Evolutionary conservation across 2,113 vertebrate species (phyloP).

Genomic region (Apeltes quadracus): DNA sequence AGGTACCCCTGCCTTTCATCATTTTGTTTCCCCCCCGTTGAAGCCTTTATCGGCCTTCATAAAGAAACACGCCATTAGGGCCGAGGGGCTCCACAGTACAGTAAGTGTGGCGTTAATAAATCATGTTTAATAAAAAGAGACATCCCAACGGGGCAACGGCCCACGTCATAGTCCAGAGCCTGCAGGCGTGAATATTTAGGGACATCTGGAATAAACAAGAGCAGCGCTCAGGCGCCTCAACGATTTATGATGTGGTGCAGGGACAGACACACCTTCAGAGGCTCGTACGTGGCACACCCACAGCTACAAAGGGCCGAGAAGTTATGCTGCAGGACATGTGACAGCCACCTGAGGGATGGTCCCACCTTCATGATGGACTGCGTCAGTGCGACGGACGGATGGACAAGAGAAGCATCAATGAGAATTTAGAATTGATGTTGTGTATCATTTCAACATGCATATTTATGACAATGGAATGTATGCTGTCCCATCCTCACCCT

Average conservation of each 20-base stretch:
- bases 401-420: background rate
- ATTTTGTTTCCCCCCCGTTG: slow-evolving; percentile 72
- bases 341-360: background rate
- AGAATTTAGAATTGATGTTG: background rate
- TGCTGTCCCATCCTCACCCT: background rate
- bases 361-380: background rate
- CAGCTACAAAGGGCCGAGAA: background rate
- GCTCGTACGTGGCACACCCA: background rate
- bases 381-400: background rate
- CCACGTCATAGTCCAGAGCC: slow-evolving; percentile 50
- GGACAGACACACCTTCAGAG: slow-evolving; percentile 17
- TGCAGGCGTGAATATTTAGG: slow-evolving; percentile 62
- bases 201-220: slow-evolving; percentile 61
- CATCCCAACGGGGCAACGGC: slow-evolving; percentile 58
- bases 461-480: background rate
- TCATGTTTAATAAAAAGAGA: slow-evolving; percentile 75
- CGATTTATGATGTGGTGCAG: slow-evolving; percentile 46
- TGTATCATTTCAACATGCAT: background rate
- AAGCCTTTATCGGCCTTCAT: slow-evolving; percentile 79
- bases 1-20: slow-evolving; percentile 69
- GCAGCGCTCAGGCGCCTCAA: slow-evolving; percentile 31
- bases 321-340: slow-evolving; percentile 3
- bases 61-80: slow-evolving; percentile 77
- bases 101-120: slow-evolving; percentile 76
- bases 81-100: slow-evolving; percentile 70